Base-by-base conservation (phyloP, 2,113 vertebrate species). In the Myocastor coypus region DNA sequence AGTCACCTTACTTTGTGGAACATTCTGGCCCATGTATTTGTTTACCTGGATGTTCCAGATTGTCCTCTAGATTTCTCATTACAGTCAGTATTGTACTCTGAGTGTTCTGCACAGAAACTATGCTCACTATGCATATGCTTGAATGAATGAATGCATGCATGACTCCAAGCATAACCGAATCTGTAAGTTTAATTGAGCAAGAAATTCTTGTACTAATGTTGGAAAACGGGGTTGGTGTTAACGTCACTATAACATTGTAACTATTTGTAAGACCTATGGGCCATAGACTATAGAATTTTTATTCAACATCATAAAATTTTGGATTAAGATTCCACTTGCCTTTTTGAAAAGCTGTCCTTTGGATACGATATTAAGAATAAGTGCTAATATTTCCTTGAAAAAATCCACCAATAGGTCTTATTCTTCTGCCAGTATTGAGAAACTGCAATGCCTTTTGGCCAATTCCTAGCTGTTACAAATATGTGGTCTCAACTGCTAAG, bases 261-360 rank as follows among this genome's bases (percentile, higher is more conserved):
- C 63, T 87, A 40, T 73, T 80, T 85, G 37, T 83, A 91, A 84
- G 24, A 77, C 28, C 85, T 95, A 61, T 46, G 87, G 57, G 71
- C 63, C n/a, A 90, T 30, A 19, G 52, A 89, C 52, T 61, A 87
- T 0, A 92, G 20, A 4, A 93, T 77, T 61, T 91, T 87, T 89
- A 78, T 87, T 83, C 92, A 90, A 86, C 80, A 69, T 83, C 88
- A 78, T 83, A 83, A 50, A 94, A 94, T 63, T 94, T 34, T 82
- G 16, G 20, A 78, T 42, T 84, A 91, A 89, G 57, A 92, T 40
- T 91, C 16, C 32, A 88, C 85, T 84, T 86, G 42, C 42, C n/a
- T 66, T 91, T 91, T 66, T 91, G 63, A 93, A 86, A 95, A 89
- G 34, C 19, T 86, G 13, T 69, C 61, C 64, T 94, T 96, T 95